A percentile compares a stretch with the other conserved stretches of the same genome.
Evolutionary conservation across 2,888 invertebrate genomes (phyloP).

Genomic region (Periphyllus acericola): DNA sequence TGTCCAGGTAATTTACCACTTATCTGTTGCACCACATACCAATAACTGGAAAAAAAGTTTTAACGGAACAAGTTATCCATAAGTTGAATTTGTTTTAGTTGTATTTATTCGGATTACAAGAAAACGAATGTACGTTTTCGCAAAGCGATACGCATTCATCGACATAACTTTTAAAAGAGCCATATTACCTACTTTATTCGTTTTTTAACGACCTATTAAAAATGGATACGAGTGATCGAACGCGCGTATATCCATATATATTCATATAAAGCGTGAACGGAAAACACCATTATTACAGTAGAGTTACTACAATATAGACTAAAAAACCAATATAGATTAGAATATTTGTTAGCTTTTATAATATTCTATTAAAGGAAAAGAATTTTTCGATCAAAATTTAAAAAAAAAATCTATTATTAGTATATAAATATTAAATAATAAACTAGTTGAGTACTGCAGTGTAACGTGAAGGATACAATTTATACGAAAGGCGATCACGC

Average conservation of each 20-base stretch:
- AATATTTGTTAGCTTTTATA: neutral
- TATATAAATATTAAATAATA: too few relatives aligned
- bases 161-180: neutral
- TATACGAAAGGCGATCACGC: neutral
- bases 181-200: neutral
- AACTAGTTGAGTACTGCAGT: too few relatives aligned
- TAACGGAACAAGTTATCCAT: neutral
- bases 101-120: neutral
- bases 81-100: too few relatives aligned
- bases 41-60: neutral
- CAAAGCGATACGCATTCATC: neutral
- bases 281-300: neutral
- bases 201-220: neutral
- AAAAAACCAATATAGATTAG: neutral
- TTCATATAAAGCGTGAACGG: neutral
- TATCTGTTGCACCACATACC: neutral
- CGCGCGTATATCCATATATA: neutral
- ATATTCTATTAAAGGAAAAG: neutral
- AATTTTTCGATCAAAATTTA: neutral
- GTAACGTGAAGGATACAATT: neutral
- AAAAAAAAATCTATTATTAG: too few relatives aligned
- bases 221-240: neutral
- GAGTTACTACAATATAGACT: neutral
- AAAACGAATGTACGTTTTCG: neutral
- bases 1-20: neutral